Evolutionary conservation across 2,113 vertebrate genomes (phyloP), one percentile per base, ranked within the genome.

Genomic region (Xenotilapia caudafasciata): DNA sequence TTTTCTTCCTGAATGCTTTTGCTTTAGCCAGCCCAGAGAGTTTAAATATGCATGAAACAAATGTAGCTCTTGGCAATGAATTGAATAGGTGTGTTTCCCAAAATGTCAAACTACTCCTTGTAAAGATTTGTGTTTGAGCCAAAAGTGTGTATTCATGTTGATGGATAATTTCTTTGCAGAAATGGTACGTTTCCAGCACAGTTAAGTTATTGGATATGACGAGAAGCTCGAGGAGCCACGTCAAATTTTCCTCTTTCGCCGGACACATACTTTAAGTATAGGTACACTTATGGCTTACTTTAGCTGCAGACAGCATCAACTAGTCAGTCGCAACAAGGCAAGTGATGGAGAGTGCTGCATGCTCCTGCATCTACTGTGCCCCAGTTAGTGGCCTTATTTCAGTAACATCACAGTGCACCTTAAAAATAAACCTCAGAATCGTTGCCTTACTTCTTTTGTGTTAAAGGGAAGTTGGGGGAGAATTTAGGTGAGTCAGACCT

Each of bases 321-420:
- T 33, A 33, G 75, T 82, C 38, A 40, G 38, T 75, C 51, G 79
- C 12, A 82, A 40, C 10, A 45, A 38, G 58, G 31, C 9, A 21
- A 11, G 19, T 38, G 54, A 42, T 75, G 28, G 9, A 68, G 12
- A 62, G 54, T 4, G 17, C 17, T n/a, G 62, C 79, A 19, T 70
- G 26, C 56, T 81, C 54, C 65, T 60, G 15, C 60, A 83, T 84
- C 38, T 77, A 5, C 65, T 45, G 23, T 84, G 92, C 88, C 93
- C 94, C 85, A 89, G 51, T 92, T 94, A 93, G 75, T 92, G 89
- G 82, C 92, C 92, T 87, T 86, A 87, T 94, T 95, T 79, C 13
- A 33, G 53, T 82, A 77, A 45, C 73, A n/a, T 79, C 79, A 55
- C 68, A 42, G 84, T 55, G 38, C n/a, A 6, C 70, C 47, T 85